A percentile compares a stretch with the other conserved stretches of the same genome.
These are phyloP conservation scores for Epistrophella euchroma DNA, from an alignment of 2,888 invertebrate species.

Conservation along the genomic window DNA sequence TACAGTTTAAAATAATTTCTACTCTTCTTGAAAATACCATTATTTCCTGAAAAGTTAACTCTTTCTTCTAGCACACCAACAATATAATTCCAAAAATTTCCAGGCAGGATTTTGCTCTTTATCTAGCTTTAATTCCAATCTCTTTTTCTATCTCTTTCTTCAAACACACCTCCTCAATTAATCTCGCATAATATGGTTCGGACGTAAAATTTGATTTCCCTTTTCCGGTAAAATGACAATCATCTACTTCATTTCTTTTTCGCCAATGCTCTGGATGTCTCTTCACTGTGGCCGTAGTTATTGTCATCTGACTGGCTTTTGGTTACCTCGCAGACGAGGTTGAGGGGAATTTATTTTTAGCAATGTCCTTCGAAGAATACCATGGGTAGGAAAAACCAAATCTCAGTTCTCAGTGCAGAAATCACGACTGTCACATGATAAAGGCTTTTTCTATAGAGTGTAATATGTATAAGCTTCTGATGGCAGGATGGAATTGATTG, in stretches of 20 bases:
- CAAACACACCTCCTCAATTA: constrained; percentile 42
- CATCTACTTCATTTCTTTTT: constrained; percentile 30
- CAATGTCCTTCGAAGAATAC: constrained; percentile 18
- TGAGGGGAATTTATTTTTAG: constrained; percentile 19
- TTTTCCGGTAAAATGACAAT: constrained; percentile 43
- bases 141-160: no score
- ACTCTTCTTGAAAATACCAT: not conserved
- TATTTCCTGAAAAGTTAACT: not conserved
- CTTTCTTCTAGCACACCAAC: not conserved
- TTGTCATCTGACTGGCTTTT: not conserved
- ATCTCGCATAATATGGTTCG: constrained; percentile 30
- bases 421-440: constrained; percentile 18
- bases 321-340: not conserved
- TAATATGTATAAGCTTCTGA: not conserved
- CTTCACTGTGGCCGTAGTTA: not conserved
- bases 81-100: not conserved
- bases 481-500: not conserved
- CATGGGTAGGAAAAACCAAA: not conserved
- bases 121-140: not conserved
- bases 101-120: not conserved
- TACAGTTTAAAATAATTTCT: not conserved
- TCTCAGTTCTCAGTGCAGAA: not conserved
- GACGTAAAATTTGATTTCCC: constrained; percentile 48
- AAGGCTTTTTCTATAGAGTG: not conserved
- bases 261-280: not conserved